Evolutionary conservation across 92 coral and sea anemone species (phyloP).

Genomic region (Actinernus sp.): DNA sequence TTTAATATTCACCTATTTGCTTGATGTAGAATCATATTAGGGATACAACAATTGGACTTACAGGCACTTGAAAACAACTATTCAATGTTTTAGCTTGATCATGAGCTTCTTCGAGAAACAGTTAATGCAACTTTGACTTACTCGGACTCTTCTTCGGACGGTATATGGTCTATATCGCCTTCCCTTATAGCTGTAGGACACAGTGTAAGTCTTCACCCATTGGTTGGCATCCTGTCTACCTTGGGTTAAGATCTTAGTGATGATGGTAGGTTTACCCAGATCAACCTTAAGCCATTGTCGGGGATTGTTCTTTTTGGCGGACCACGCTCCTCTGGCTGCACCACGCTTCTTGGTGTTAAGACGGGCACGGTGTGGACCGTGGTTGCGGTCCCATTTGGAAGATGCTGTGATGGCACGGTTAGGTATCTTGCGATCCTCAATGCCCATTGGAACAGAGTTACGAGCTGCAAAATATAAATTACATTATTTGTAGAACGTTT

Average conservation of each 20-base stretch:
- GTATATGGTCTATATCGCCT: slow-evolving; percentile 63
- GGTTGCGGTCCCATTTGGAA: slow-evolving; percentile 49
- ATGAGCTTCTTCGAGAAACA: no score
- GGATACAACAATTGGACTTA: no score
- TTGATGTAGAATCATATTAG: no score
- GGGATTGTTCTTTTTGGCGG: slow-evolving; percentile 69
- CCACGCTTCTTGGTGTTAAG: slow-evolving; percentile 65
- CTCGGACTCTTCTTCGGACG: slow-evolving; percentile 80
- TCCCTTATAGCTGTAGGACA: slow-evolving; percentile 68
- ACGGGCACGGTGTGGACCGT: slow-evolving; percentile 77
- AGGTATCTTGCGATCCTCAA: slow-evolving; percentile 77
- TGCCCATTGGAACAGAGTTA: slow-evolving; percentile 51
- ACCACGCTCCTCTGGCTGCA: slow-evolving; percentile 89
- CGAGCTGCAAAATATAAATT: slow-evolving; percentile 12
- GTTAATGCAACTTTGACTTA: no score
- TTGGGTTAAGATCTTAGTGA: slow-evolving; percentile 86
- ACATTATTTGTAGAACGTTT: no score
- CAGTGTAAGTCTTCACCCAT: slow-evolving; percentile 76
- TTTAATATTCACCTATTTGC: no score
- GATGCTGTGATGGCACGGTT: slow-evolving; percentile 79
- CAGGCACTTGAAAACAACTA: no score
- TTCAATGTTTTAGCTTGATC: no score
- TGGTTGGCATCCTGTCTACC: slow-evolving; percentile 82
- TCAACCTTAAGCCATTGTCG: slow-evolving; percentile 87
- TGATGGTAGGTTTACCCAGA: slow-evolving; percentile 54